Percentiles rank a stretch among this genome's conserved stretches.
These are phyloP conservation scores for Yponomeuta malinellus DNA, from an alignment of 2,888 invertebrate genomes.

Conservation along the genomic window DNA sequence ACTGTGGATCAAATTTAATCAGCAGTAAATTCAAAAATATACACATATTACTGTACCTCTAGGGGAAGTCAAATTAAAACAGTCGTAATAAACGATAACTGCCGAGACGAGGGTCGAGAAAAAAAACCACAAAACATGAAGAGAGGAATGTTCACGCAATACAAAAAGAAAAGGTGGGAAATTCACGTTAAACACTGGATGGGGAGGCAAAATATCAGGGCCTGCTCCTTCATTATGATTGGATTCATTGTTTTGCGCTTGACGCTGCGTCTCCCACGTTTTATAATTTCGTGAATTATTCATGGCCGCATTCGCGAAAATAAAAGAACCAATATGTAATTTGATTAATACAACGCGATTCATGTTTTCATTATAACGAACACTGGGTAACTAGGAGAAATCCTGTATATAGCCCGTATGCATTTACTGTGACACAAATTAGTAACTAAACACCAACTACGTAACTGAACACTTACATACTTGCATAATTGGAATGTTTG, in stretches of 20 bases:
- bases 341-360: slow-evolving; percentile 13
- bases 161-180: slow-evolving; percentile 32
- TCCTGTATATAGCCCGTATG: no score
- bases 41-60: slow-evolving; percentile 20
- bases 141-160: slow-evolving; percentile 31
- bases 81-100: slow-evolving; percentile 37
- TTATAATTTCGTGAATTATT: slow-evolving; percentile 46
- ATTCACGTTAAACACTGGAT: slow-evolving; percentile 24
- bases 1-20: slow-evolving; percentile 3
- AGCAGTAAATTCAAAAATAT: neutral
- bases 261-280: slow-evolving; percentile 36
- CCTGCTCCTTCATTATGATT: slow-evolving; percentile 39
- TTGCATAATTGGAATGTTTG: no score
- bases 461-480: no score
- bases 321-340: slow-evolving; percentile 16
- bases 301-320: slow-evolving; percentile 31
- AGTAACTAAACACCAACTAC: no score
- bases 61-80: slow-evolving; percentile 33
- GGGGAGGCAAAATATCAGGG: slow-evolving; percentile 24
- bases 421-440: no score
- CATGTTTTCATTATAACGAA: neutral
- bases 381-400: neutral
- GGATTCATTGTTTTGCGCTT: slow-evolving; percentile 48
- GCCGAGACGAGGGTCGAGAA: slow-evolving; percentile 33
- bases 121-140: slow-evolving; percentile 31